Conservation (phyloP, 1,140 invertebrate species). For the Liolophura sinensis region DNA sequence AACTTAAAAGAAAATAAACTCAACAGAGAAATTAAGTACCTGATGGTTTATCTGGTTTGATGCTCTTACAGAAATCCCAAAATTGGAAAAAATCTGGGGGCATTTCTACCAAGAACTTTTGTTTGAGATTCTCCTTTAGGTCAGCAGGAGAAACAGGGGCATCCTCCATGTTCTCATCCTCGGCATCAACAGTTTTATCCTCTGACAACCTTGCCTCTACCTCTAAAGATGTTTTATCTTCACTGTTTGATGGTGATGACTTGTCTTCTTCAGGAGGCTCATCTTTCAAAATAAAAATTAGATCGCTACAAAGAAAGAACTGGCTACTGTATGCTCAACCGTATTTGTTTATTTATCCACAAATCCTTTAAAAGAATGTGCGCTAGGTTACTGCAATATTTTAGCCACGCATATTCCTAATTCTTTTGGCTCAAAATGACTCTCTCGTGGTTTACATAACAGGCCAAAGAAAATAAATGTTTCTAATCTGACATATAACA, state of each 20-base stretch:
- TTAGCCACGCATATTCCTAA: too few species aligned
- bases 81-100: constrained; percentile 86
- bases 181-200: neutral
- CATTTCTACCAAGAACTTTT: constrained; percentile 84
- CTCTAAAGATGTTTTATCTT: too few species aligned
- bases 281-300: constrained; percentile 1
- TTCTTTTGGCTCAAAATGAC: too few species aligned
- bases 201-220: too few species aligned
- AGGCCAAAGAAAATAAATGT: too few species aligned
- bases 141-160: constrained; percentile 34
- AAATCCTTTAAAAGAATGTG: too few species aligned
- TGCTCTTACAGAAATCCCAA: constrained; percentile 75
- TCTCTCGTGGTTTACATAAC: too few species aligned
- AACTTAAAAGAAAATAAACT: neutral
- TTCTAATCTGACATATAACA: too few species aligned
- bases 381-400: too few species aligned
- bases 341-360: too few species aligned
- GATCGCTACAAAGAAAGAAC: neutral
- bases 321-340: neutral
- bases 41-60: constrained; percentile 67
- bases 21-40: constrained; percentile 42
- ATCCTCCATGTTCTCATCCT: constrained; percentile 1
- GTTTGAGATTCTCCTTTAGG: constrained; percentile 66
- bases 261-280: neutral
- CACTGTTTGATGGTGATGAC: too few species aligned